Evolutionary conservation across 2,888 invertebrate genomes (phyloP).

Genomic region (Macrosiphum euphorbiae): DNA sequence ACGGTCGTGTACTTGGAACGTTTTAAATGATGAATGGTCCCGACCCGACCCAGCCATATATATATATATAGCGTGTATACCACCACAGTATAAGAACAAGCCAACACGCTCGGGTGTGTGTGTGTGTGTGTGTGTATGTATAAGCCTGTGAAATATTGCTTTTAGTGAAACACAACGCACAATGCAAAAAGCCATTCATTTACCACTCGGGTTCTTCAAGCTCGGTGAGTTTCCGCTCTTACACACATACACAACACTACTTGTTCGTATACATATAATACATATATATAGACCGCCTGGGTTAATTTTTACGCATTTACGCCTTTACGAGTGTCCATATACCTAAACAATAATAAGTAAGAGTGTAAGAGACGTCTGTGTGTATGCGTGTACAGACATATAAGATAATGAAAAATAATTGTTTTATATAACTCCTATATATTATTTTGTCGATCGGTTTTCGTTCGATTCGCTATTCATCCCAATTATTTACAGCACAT

Average conservation of each 20-base stretch:
- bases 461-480: neutral
- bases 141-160: constrained; percentile 63
- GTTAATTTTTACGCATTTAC: constrained; percentile 58
- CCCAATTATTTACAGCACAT: neutral
- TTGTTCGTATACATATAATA: neutral
- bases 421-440: neutral
- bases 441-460: neutral
- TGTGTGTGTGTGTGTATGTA: constrained; percentile 7
- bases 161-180: constrained; percentile 54
- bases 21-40: constrained; percentile 63
- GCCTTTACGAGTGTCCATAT: constrained; percentile 2
- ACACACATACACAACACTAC: neutral
- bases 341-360: constrained; percentile 15
- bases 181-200: constrained; percentile 62
- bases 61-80: neutral
- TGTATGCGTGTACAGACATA: neutral
- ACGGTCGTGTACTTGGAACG: constrained; percentile 55
- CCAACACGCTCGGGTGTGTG: neutral
- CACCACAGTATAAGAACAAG: constrained; percentile 10
- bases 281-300: neutral
- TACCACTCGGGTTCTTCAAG: constrained; percentile 51
- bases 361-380: neutral
- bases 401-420: constrained; percentile 14
- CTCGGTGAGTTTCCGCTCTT: constrained; percentile 51
- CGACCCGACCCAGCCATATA: neutral